Base-by-base conservation (phyloP, 2,888 invertebrate species). In the Asteroscopus sphinx region DNA sequence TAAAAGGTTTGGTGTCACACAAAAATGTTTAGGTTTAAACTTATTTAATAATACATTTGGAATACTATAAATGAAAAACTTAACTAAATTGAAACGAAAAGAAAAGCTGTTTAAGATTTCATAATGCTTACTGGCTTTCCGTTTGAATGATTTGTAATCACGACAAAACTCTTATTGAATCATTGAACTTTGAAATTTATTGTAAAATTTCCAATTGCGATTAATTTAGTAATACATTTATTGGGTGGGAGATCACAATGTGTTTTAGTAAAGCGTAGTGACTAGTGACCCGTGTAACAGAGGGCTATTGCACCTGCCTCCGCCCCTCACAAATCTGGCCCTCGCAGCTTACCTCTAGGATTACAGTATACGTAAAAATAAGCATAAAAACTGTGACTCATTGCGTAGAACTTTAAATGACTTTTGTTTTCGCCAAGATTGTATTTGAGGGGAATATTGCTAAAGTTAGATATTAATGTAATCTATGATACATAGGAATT, bases 311-410 rank as follows among this genome's bases (percentile, higher is more conserved):
- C 92, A 93, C 92, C 93, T 93, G 92, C 92, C 88, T 76, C 66
- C 79, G 78, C 82, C 92, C 92, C 90, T 86, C 85, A 86, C 85
- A 90, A 93, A 93, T 93, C 93, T 92, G 91, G 87, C 89, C 88
- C 87, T 86, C 85, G 79, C 87, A 85, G 87, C 87, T 86, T 86
- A 85, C 85, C 80, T 85, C 79, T 61, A 42, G 40, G 40, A 54
- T 49, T 62, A 46, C 53, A 88, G 91, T 86, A 87, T 72, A 88
- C 0, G 56, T 39, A 13, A 71, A 70, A 72, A 54, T 33, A 25
- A 2, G 26, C 61, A 83, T 61, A 80, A 28, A 44, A 40, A 9
- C 7, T 17, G 7, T 32, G 30, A 46, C 12, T 47, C 30, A 28
- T 12, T 33, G 41, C n/a, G 16, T 33, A 8, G n/a, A 35, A 30